Evolutionary conservation across 2,113 vertebrate species (phyloP).

Genomic region (Zosterops borbonicus): DNA sequence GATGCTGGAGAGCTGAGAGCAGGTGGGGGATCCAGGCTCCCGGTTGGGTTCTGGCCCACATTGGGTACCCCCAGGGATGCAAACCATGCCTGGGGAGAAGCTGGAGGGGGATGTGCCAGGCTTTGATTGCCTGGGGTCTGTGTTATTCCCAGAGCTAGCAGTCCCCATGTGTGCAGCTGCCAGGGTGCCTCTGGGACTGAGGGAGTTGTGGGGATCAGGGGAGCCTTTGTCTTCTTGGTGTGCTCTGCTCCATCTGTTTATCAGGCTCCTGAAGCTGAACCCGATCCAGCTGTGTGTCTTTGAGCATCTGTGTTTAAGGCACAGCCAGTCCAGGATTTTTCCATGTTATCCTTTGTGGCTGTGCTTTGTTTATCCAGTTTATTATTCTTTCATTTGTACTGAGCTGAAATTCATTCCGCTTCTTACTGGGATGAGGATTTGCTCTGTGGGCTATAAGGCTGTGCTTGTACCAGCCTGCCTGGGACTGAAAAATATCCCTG

Average conservation of each 20-base stretch:
- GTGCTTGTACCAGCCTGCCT: background rate
- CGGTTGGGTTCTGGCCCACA: background rate
- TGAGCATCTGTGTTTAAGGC: background rate
- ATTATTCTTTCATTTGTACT: conserved; percentile 42
- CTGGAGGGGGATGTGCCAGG: background rate
- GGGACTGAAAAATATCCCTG: background rate
- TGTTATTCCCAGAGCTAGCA: background rate
- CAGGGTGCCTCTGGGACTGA: background rate
- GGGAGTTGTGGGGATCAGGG: background rate
- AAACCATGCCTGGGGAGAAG: background rate
- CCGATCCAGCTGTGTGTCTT: background rate
- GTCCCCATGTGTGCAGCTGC: background rate
- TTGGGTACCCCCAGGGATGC: background rate
- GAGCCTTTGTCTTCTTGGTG: background rate
- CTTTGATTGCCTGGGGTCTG: background rate
- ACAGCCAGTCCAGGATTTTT: background rate
- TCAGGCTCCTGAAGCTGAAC: background rate
- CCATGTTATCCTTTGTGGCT: conserved; percentile 53
- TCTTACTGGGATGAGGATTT: conserved; percentile 14
- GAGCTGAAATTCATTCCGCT: background rate
- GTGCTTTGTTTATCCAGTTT: background rate
- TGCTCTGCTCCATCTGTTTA: background rate
- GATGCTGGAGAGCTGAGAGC: background rate
- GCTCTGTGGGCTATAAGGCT: background rate
- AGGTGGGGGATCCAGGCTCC: background rate